Evolutionary conservation across 2,113 vertebrate species (phyloP).

Genomic region (Empidonax traillii): DNA sequence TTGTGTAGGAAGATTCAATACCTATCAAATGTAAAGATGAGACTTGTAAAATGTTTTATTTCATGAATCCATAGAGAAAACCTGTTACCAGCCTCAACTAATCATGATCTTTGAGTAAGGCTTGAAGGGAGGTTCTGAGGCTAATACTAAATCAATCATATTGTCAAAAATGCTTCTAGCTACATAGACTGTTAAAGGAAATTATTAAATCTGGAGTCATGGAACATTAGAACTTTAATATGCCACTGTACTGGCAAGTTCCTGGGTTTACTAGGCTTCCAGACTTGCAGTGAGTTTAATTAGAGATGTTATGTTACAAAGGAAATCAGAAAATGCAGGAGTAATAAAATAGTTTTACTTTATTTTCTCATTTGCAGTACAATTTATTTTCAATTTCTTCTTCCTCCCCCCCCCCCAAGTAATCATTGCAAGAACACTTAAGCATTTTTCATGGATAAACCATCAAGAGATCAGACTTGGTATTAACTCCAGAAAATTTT

Average conservation of each 20-base stretch:
- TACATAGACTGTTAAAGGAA: background rate
- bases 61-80: background rate
- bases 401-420: too few relatives aligned
- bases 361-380: background rate
- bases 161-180: background rate
- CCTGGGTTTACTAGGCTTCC: background rate
- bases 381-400: background rate
- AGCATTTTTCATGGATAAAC: background rate
- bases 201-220: background rate
- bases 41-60: background rate
- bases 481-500: background rate
- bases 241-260: background rate
- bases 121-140: background rate
- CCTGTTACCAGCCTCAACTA: slow-evolving; percentile 9
- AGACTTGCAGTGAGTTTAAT: background rate
- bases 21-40: background rate
- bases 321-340: background rate
- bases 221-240: background rate
- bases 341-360: background rate
- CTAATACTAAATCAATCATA: background rate
- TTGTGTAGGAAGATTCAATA: background rate
- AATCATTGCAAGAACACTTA: background rate
- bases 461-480: background rate
- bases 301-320: background rate
- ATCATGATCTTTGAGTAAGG: background rate